These are phyloP conservation scores for Gorilla gorilla DNA, from an alignment of 2,113 vertebrate genomes.

Conservation along the genomic window DNA sequence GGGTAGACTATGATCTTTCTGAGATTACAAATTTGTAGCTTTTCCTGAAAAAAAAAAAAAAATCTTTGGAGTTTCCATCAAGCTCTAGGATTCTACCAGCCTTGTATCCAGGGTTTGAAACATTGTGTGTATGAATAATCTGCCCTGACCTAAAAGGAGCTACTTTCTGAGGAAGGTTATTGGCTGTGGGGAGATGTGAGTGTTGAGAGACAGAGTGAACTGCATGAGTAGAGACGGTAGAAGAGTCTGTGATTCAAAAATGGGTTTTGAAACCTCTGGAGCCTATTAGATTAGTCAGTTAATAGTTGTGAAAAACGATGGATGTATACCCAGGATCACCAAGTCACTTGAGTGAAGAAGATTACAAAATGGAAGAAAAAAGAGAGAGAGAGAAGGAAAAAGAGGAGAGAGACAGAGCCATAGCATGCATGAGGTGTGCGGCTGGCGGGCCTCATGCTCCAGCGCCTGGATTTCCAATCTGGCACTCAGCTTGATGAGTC, in stretches of 20 bases:
- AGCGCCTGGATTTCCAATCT: slow-evolving; percentile 72
- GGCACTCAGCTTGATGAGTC: slow-evolving; percentile 66
- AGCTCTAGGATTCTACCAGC: not conserved
- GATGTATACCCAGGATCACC: not conserved
- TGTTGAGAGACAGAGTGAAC: not conserved
- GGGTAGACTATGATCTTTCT: not conserved
- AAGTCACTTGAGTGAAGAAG: not conserved
- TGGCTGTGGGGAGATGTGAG: not conserved
- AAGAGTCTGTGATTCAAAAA: not conserved
- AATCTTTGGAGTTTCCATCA: not conserved
- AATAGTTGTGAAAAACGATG: not conserved
- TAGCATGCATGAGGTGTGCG: accelerated
- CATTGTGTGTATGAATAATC: not conserved
- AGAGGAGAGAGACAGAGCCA: accelerated
- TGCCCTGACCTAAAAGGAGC: not conserved
- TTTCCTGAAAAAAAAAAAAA: not conserved
- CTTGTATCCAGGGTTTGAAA: not conserved
- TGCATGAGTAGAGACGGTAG: accelerated
- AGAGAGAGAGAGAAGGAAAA: not conserved
- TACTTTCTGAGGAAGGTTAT: not conserved
- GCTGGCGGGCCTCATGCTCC: not conserved
- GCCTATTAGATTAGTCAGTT: not conserved
- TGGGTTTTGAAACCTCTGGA: not conserved
- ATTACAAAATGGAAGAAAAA: not conserved
- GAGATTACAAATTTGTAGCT: not conserved